These are phyloP conservation scores for Gobiocypris rarus DNA, from an alignment of 2,113 vertebrate genomes.

Conservation along the genomic window DNA sequence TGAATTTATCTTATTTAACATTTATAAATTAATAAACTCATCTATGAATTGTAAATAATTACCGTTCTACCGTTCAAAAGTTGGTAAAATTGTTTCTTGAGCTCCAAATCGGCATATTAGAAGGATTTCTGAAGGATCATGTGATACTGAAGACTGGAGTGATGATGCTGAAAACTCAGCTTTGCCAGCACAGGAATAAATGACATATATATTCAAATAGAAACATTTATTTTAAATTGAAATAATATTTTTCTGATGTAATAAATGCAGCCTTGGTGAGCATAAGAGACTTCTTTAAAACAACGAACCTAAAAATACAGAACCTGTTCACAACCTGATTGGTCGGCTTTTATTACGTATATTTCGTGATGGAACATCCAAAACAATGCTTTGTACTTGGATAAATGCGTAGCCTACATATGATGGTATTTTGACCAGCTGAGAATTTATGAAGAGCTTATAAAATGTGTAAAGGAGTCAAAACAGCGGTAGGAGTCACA, in stretches of 20 bases:
- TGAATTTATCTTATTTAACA: background rate
- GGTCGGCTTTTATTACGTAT: too few species aligned
- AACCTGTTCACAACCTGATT: too few species aligned
- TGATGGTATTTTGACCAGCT: too few species aligned
- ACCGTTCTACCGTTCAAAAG: background rate
- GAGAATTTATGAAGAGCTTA: too few species aligned
- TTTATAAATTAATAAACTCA: too few species aligned
- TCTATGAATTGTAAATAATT: background rate
- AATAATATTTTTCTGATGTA: background rate
- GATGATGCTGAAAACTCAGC: background rate
- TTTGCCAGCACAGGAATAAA: background rate
- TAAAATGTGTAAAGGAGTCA: too few species aligned
- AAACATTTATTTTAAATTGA: background rate
- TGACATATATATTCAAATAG: background rate
- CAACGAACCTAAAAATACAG: too few species aligned
- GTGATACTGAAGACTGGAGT: background rate
- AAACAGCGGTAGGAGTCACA: too few species aligned
- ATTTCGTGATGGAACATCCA: too few species aligned
- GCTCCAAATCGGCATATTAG: background rate
- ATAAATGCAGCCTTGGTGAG: background rate
- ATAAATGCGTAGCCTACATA: too few species aligned
- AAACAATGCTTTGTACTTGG: too few species aligned
- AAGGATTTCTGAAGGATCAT: background rate
- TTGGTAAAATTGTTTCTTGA: background rate
- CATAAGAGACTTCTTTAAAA: background rate